phyloP scores from a whole-genome alignment of 1,140 invertebrate species.

The Caenorhabditis elegans region WBcel235 BX284603.4:2452501-2453000 shows the following conservation, averaged over 20 bases:
- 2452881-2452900: too few species aligned
- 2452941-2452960: too few species aligned
- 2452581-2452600: background rate
- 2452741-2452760: background rate
- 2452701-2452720: slow-evolving; percentile 46
- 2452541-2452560: slow-evolving; percentile 36
- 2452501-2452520: background rate
- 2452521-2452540: slow-evolving; percentile 32
- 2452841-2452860: too few species aligned
- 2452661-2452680: too few species aligned
- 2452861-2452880: too few species aligned
- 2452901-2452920: too few species aligned
- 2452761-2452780: background rate
- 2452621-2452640: background rate
- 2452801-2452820: too few species aligned
- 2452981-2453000: too few species aligned
- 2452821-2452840: too few species aligned
- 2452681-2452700: slow-evolving; percentile 30
- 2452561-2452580: slow-evolving; percentile 22
- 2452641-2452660: background rate
- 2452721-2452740: slow-evolving; percentile 45
- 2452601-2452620: background rate
- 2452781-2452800: too few species aligned
- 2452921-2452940: too few species aligned
- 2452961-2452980: too few species aligned